These are phyloP conservation scores for Rhyzopertha dominica DNA, from an alignment of 1,140 invertebrate genomes.

Conservation along the genomic window DNA sequence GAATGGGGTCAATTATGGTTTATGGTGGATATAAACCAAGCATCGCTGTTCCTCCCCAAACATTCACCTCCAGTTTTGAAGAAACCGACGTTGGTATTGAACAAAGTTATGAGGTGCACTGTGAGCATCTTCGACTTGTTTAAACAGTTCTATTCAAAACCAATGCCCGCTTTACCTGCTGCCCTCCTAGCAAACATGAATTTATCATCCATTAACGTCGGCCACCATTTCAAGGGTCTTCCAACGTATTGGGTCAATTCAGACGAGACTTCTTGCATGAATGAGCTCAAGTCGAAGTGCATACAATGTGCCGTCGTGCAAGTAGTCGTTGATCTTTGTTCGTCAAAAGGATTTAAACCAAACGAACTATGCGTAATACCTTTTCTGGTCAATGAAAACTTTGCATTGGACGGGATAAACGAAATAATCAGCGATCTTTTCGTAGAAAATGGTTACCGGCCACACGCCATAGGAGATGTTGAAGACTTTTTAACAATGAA, in stretches of 20 bases:
- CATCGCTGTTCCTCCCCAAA: constrained; percentile 42
- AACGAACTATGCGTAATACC: constrained; percentile 43
- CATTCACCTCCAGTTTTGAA: constrained; percentile 40
- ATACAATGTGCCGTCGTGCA: constrained; percentile 26
- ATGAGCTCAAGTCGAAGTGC: too few relatives aligned
- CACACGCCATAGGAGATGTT: constrained; percentile 35
- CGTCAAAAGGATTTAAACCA: constrained; percentile 43
- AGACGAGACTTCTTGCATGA: constrained; percentile 11
- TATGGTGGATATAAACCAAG: constrained; percentile 45
- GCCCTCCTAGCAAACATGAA: constrained; percentile 23
- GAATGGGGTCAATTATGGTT: constrained; percentile 42
- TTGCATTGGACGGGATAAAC: constrained; percentile 35
- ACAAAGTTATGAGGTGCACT: constrained; percentile 42
- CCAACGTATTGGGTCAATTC: constrained; percentile 41
- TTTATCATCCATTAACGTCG: constrained; percentile 31
- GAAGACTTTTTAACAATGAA: constrained; percentile 35
- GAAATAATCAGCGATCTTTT: constrained; percentile 35
- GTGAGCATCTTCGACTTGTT: constrained; percentile 40
- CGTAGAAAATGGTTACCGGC: constrained; percentile 39
- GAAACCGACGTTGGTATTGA: constrained; percentile 36
- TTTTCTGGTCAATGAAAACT: constrained; percentile 34
- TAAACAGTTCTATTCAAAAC: constrained; percentile 38
- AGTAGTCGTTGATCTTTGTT: constrained; percentile 41
- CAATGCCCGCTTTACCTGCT: constrained; percentile 26
- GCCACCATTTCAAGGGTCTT: constrained; percentile 36